These are phyloP conservation scores for Arrhopalites spinosus DNA, from an alignment of 2,888 invertebrate species.

Conservation along the genomic window DNA sequence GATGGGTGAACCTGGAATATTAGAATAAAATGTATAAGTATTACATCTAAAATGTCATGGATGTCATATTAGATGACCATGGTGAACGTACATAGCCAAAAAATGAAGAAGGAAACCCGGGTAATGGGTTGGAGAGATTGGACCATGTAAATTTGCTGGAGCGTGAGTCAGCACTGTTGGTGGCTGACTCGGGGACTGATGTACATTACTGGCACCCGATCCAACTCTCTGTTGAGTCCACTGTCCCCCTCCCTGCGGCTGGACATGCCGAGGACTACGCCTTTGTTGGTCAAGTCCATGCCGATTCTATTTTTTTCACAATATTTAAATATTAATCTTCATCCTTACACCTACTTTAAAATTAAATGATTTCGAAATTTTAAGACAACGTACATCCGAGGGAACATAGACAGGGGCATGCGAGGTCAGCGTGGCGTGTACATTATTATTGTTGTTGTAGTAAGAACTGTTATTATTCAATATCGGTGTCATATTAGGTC, in stretches of 20 bases:
- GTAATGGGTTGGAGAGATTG: slow-evolving; percentile 60
- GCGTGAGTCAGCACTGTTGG: slow-evolving; percentile 29
- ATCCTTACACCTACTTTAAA: slow-evolving; percentile 1
- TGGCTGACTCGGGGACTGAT: slow-evolving; percentile 13
- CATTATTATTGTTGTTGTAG: slow-evolving; percentile 42
- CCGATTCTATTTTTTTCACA: slow-evolving; percentile 26
- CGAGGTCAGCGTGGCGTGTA: slow-evolving; percentile 35
- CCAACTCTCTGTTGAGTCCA: slow-evolving; percentile 34
- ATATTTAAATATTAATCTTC: too few relatives aligned
- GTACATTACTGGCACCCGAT: slow-evolving; percentile 26
- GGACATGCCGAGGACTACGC: slow-evolving; percentile 42
- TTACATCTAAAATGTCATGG: too few relatives aligned
- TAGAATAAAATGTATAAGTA: neutral
- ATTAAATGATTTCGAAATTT: too few relatives aligned
- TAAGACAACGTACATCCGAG: slow-evolving; percentile 28
- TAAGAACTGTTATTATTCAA: slow-evolving; percentile 42
- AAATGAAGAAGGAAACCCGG: slow-evolving; percentile 85
- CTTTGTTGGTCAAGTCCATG: slow-evolving; percentile 43
- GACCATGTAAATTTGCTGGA: slow-evolving; percentile 48
- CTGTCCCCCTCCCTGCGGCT: slow-evolving; percentile 26
- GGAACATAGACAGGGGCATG: slow-evolving; percentile 45
- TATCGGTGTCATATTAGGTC: slow-evolving; percentile 33
- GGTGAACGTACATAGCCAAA: slow-evolving; percentile 63
- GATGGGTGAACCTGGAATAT: slow-evolving; percentile 70
- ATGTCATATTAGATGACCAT: too few relatives aligned